Base-by-base conservation (phyloP, 2,797 vertebrate genomes). In the Rhyacichthys aspro region DNA sequence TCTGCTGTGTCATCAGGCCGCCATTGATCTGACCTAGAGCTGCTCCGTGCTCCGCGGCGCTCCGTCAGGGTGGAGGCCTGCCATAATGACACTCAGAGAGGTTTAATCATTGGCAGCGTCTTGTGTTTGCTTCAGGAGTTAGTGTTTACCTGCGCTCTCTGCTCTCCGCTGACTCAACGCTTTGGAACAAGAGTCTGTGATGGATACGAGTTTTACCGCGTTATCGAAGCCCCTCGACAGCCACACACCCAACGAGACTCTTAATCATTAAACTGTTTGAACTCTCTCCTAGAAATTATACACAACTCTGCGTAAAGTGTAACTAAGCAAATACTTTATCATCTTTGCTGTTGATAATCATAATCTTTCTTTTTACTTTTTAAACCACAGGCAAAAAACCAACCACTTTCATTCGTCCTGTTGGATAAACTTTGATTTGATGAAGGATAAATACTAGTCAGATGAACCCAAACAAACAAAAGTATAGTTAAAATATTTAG, bases 1-100 rank as follows among this genome's bases (percentile, higher is more conserved):
- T 6, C 74, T 76, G 79, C 81, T 76, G 76, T 59, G 76, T 85
- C 79, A 84, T 79, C 78, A 70, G 12, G 54, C 47, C 9, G 43
- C 48, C 66, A 72, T 58, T 64, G 63, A 74, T 70, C 52, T 32
- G 63, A 46, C 69, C 69, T 64, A 28, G 32, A 18, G 47, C 3
- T 9, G 23, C 3, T 14, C 56, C 43, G 17, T n/a, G 5, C 62
- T 1, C 61, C 32, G 60, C 6, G 38, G 49, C n/a, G 1, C 17
- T 17, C 17, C 9, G 39, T 56, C 8, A 3, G 1, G 55, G 42
- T 8, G 52, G 48, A 6, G n/a, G 16, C 47, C 36, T 57, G 4
- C 0, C 28, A 43, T 56, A 64, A 67, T 78, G 41, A 72, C 72
- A 70, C 65, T 55, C 72, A 14, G 33, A 0, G 48, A 60, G 69